A percentile compares a stretch with the other conserved stretches of the same genome.
phyloP scores from a whole-genome alignment of 2,888 invertebrate species.

The Melanargia galathea region DNA sequence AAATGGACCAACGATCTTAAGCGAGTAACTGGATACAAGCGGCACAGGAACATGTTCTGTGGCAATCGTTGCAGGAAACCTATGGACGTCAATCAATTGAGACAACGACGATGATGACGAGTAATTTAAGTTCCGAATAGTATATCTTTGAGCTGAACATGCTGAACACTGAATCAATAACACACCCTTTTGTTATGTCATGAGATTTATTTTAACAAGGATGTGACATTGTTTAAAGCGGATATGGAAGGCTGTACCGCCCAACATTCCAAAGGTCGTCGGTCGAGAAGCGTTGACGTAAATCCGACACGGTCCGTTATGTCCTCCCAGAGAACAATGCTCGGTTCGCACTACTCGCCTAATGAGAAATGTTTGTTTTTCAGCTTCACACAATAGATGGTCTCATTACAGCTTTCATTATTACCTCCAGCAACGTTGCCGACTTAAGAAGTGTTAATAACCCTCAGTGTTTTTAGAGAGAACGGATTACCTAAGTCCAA shows the following conservation, averaged over 20 bases:
- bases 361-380: constrained; percentile 81
- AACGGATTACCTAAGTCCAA: constrained; percentile 20
- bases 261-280: constrained; percentile 62
- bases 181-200: constrained; percentile 16
- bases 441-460: constrained; percentile 57
- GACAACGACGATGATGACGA: too few relatives aligned
- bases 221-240: constrained; percentile 32
- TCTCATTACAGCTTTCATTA: constrained; percentile 70
- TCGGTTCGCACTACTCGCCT: constrained; percentile 71
- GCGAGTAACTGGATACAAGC: too few relatives aligned
- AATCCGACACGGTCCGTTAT: constrained; percentile 78
- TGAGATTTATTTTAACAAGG: constrained; percentile 32
- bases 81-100: too few relatives aligned
- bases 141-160: background rate
- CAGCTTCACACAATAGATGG: constrained; percentile 69
- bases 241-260: constrained; percentile 37
- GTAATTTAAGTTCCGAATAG: background rate
- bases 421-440: constrained; percentile 56
- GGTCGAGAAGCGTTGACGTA: constrained; percentile 65
- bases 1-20: too few relatives aligned
- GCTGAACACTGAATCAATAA: constrained; percentile 6
- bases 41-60: too few relatives aligned
- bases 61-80: too few relatives aligned
- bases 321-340: constrained; percentile 75
- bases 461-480: constrained; percentile 44